These are phyloP conservation scores for Helicolenus hilgendorfi DNA, from an alignment of 2,797 vertebrate genomes.

Conservation along the genomic window DNA sequence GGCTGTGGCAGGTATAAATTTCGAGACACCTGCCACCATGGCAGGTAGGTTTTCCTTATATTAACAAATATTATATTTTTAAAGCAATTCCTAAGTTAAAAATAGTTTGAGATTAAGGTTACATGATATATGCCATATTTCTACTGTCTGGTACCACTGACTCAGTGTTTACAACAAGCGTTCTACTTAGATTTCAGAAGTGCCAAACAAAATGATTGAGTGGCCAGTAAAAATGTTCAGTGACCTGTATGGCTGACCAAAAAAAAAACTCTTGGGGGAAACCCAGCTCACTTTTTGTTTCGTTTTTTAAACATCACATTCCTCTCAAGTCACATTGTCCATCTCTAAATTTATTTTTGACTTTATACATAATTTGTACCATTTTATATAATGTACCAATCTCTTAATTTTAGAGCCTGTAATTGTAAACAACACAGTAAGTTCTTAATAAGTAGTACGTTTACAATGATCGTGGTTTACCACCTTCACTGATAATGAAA, in stretches of 20 bases:
- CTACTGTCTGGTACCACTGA: too few relatives aligned
- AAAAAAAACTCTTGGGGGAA: background rate
- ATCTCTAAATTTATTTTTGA: background rate
- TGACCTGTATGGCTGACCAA: background rate
- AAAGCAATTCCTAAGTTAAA: too few relatives aligned
- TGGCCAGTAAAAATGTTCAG: too few relatives aligned
- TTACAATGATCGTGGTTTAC: background rate
- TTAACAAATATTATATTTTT: too few relatives aligned
- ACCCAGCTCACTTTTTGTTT: background rate
- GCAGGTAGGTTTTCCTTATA: too few relatives aligned
- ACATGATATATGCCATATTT: too few relatives aligned
- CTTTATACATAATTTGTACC: accelerated
- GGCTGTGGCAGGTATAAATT: too few relatives aligned
- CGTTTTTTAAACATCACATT: background rate
- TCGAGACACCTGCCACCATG: too few relatives aligned
- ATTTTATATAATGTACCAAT: background rate
- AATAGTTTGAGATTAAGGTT: too few relatives aligned
- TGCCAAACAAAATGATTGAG: too few relatives aligned
- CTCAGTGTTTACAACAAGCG: too few relatives aligned
- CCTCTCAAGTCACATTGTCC: background rate
- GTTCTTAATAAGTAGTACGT: background rate
- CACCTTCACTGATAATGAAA: background rate
- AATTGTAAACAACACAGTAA: background rate
- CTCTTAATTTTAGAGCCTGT: background rate
- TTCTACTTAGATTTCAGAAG: too few relatives aligned